Evolutionary conservation across 2,113 vertebrate species (phyloP).

Genomic region (Macaca nemestrina): DNA sequence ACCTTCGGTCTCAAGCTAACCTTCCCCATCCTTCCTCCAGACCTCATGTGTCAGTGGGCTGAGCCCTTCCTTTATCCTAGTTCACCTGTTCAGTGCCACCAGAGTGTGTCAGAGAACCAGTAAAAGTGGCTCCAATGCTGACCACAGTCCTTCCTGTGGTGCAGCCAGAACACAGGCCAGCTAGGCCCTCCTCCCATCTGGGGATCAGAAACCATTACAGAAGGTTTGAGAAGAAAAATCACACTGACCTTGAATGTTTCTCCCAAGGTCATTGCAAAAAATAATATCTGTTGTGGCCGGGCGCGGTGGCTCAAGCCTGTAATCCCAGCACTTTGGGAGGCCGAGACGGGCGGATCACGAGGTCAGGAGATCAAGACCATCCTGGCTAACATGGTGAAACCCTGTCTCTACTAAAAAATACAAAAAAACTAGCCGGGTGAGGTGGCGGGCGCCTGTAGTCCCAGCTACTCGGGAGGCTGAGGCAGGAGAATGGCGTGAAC

Average conservation of each 20-base stretch:
- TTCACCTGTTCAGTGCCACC: neutral
- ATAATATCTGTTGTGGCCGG: neutral
- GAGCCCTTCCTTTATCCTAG: neutral
- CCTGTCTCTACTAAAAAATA: no score
- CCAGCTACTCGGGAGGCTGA: no score
- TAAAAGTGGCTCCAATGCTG: neutral
- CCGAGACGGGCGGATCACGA: no score
- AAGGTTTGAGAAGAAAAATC: slow-evolving; percentile 34
- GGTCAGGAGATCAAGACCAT: no score
- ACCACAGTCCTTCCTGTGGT: neutral
- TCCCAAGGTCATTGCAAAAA: slow-evolving; percentile 42
- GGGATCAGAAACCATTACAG: neutral
- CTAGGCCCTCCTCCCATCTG: neutral
- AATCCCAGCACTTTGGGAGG: no score
- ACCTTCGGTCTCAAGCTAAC: neutral
- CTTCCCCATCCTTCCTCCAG: neutral
- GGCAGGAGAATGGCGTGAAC: no score
- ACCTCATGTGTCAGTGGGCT: neutral
- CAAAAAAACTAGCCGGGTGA: no score
- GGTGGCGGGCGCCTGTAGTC: no score
- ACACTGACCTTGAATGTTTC: slow-evolving; percentile 47
- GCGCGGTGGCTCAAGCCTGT: no score
- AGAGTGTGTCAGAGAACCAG: neutral
- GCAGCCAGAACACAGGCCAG: neutral
- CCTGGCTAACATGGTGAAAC: no score